These are phyloP conservation scores for Cladopsammia gracilis DNA, from an alignment of 64 coral and sea anemone genomes.

Conservation along the genomic window DNA sequence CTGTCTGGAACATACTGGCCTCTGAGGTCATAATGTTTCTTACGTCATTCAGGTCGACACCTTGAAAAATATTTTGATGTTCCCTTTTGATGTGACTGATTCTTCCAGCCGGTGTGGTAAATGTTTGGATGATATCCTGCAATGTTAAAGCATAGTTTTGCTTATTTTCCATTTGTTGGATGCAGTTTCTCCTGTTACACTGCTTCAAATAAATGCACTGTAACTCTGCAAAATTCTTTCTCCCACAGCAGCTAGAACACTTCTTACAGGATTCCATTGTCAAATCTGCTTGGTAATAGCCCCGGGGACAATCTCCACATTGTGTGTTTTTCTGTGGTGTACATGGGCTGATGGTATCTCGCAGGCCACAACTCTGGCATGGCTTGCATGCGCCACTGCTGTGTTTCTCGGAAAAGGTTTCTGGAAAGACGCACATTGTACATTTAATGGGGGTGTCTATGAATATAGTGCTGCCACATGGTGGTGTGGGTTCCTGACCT, in stretches of 20 bases:
- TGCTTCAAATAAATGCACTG: conserved; percentile 10
- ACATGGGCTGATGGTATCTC: neutral
- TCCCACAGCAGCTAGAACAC: neutral
- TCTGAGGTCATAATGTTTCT: neutral
- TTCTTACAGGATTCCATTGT: neutral
- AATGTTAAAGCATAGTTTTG: neutral
- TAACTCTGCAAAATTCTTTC: neutral
- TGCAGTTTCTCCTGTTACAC: neutral
- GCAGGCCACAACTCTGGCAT: neutral
- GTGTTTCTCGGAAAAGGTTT: neutral
- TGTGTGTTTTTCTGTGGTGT: neutral
- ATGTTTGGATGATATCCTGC: no score
- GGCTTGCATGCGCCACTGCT: neutral
- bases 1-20: neutral
- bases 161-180: neutral
- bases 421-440: neutral
- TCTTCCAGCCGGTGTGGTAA: neutral
- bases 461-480: conserved; percentile 1
- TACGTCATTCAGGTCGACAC: no score
- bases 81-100: neutral
- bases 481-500: neutral
- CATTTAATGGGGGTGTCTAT: neutral
- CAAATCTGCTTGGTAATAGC: neutral
- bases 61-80: neutral
- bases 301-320: conserved; percentile 1